phyloP scores from a whole-genome alignment of 1,140 invertebrate genomes.

The Apis laboriosa region DNA sequence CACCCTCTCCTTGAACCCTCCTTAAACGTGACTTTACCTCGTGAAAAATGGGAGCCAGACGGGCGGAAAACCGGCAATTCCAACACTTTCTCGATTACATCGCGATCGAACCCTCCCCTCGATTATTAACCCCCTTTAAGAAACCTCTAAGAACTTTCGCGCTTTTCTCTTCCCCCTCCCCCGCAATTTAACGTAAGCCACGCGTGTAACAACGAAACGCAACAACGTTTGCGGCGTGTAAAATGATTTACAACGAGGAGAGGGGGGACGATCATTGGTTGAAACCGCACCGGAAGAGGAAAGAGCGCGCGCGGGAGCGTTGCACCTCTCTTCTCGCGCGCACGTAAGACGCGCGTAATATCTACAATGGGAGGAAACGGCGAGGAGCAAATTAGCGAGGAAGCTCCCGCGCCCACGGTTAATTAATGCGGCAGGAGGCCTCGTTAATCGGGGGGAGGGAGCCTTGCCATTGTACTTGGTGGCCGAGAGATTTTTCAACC shows the following conservation, averaged over 20 bases:
- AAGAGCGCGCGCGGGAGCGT: conserved; percentile 48
- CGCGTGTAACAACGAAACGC: too few relatives aligned
- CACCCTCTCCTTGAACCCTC: too few relatives aligned
- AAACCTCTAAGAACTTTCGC: too few relatives aligned
- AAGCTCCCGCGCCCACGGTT: conserved; percentile 66
- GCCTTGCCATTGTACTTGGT: conserved; percentile 17
- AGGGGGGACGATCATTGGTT: background rate
- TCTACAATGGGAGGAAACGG: conserved; percentile 65
- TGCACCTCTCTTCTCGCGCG: conserved; percentile 46
- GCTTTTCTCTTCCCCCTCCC: too few relatives aligned
- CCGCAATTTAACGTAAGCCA: too few relatives aligned
- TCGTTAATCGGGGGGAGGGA: conserved; percentile 32
- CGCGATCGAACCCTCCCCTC: too few relatives aligned
- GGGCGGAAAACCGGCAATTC: too few relatives aligned
- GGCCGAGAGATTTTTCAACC: conserved; percentile 40
- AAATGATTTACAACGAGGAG: conserved; percentile 57
- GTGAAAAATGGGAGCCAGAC: too few relatives aligned
- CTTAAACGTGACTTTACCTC: too few relatives aligned
- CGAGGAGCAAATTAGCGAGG: conserved; percentile 64
- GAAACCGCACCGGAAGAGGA: conserved; percentile 52
- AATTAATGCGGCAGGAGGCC: conserved; percentile 56
- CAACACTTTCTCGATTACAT: too few relatives aligned
- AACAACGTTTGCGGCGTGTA: conserved; percentile 8
- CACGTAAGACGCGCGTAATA: conserved; percentile 30
- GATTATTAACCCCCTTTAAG: too few relatives aligned